Evolutionary conservation across 2,888 invertebrate genomes (phyloP), one percentile per base, ranked within the genome.

Genomic region (Euzophera pinguis): DNA sequence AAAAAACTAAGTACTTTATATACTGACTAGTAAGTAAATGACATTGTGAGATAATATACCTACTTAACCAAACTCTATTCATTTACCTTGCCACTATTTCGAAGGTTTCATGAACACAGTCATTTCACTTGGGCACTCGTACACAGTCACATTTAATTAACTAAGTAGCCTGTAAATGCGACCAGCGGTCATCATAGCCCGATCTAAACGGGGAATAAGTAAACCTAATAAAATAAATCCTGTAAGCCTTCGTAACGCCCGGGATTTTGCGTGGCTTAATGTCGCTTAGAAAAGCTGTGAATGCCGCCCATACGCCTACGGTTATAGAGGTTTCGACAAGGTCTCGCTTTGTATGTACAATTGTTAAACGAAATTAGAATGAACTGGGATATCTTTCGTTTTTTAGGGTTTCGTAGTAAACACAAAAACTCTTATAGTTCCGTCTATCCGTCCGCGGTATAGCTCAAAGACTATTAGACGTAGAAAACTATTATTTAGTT

Each of bases 201-300:
- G 65, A 72, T 71, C 71, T 71, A 65, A 69, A 70, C 71, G 65
- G 70, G 74, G 80, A 78, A 80, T 81, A 77, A 81, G 78, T 77
- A 77, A 81, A 82, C 67, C 80, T 79, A 83, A 84, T 84, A 81
- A 84, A 84, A 83, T 81, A 81, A 81, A 84, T 82, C 84, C 78
- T 69, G 69, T 76, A 77, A 81, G 75, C 78, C 73, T 57, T 62
- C 60, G 68, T 78, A 77, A 81, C 73, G 68, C 75, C 65, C 56
- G 55, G 75, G 81, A 71, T 77, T 81, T 83, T 74, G 71, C 75
- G 66, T 63, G 71, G 81, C 81, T 84, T 78, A 80, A 71, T 71
- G 69, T 66, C 70, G 78, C 73, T 77, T 75, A 76, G 66, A 72
- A 77, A 77, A 75, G 78, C 73, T 73, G 69, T 70, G 64, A 72